Base-by-base conservation (phyloP, 2,797 vertebrate species). In the Sebastes cheni region DNA sequence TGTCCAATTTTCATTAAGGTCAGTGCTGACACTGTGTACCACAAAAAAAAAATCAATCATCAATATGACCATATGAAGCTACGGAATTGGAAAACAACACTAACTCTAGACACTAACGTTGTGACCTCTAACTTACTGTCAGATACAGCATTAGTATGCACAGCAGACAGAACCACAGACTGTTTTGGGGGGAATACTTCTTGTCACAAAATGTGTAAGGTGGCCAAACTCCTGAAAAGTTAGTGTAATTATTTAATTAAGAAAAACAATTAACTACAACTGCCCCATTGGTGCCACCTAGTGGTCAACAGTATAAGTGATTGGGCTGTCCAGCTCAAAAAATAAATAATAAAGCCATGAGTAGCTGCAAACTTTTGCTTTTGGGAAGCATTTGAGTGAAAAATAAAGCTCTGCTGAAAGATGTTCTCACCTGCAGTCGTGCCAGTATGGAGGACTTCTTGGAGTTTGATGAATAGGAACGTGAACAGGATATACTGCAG, bases 391-490 rank as follows among this genome's bases (percentile, higher is more conserved):
- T 27, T 36, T 16, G 52, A 3, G 16, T 20, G 10, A 52, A 52
- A 60, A 60, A 66, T 7, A n/a, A 13, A 50, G 14, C 9, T 46
- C 23, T 2, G 18, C 25, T 42, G 39, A 8, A 42, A 20, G 46
- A 58, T 65, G 32, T 29, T 86, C 91, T 94, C 72, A 99, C 98
- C 96, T 98, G 96, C 23, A 99, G 92, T 14, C 97, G 96, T 20
- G 97, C 97, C 89, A 98, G 86, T 81, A 98, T 96, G 84, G 97
- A 97, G 70, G 97, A 94, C 94, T 96, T 99, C 93, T 98, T 99
- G 66, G 97, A 97, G 92, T 97, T 99, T 20, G 98, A 99, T 3
- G 98, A 99, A 87, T 97, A 99, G 75, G 98, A 98, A 58, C 97
- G 96, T 7, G 98, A 97, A 82, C 98, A 99, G 72, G 97, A 99